Evolutionary conservation across 2,113 vertebrate genomes (phyloP).

Genomic region (Epinephelus lanceolatus): DNA sequence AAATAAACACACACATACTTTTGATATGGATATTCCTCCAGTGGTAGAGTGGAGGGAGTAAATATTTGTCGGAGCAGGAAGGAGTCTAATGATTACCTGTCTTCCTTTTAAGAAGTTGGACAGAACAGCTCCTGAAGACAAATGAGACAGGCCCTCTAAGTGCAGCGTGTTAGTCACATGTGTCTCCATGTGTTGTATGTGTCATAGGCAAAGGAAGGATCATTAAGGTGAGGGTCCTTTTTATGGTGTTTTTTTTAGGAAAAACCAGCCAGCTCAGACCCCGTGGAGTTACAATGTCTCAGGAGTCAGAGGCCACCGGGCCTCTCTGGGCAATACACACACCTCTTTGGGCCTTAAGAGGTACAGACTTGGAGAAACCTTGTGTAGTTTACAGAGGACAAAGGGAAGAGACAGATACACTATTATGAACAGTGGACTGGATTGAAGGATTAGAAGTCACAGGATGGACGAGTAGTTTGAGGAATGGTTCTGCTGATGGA

Average conservation of each 20-base stretch:
- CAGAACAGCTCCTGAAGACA: neutral
- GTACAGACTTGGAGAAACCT: neutral
- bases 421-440: neutral
- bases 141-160: neutral
- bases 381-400: slow-evolving; percentile 1
- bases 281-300: slow-evolving; percentile 47
- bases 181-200: slow-evolving; percentile 8
- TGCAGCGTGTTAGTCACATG: neutral
- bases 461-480: slow-evolving; percentile 13
- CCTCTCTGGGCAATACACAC: slow-evolving; percentile 21
- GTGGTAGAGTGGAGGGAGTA: neutral
- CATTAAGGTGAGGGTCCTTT: slow-evolving; percentile 27
- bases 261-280: slow-evolving; percentile 14
- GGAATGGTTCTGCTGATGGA: slow-evolving; percentile 12
- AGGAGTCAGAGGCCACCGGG: slow-evolving; percentile 20
- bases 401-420: slow-evolving; percentile 6
- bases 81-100: slow-evolving; percentile 13
- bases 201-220: neutral
- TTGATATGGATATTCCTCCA: slow-evolving; percentile 5
- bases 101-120: slow-evolving; percentile 4
- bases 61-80: slow-evolving; percentile 39
- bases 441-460: neutral
- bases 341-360: neutral
- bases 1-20: slow-evolving; percentile 10
- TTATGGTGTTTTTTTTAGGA: slow-evolving; percentile 27